Percentiles rank a stretch among this genome's conserved stretches.
phyloP scores from a whole-genome alignment of 2,888 invertebrate genomes.

The Margaritifera margaritifera region DNA sequence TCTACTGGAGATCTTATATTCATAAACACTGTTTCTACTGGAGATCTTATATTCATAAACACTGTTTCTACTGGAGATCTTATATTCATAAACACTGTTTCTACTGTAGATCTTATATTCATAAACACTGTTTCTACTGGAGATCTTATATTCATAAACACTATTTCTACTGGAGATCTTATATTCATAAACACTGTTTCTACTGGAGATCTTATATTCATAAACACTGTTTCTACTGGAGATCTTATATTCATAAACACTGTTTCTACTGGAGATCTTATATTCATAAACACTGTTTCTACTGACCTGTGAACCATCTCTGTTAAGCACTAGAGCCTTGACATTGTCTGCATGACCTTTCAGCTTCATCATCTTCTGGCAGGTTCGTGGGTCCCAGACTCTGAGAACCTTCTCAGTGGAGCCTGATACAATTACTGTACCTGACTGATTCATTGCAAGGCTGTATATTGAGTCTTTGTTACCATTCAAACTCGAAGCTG shows the following conservation, averaged over 20 bases:
- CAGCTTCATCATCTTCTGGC: slow-evolving; percentile 94
- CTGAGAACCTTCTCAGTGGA: slow-evolving; percentile 80
- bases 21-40: neutral
- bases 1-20: neutral
- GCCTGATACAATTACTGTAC: slow-evolving; percentile 95
- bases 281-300: neutral
- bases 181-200: too few relatives aligned
- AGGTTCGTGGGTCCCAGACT: slow-evolving; percentile 97
- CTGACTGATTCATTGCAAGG: slow-evolving; percentile 97
- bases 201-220: neutral
- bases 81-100: neutral
- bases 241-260: too few relatives aligned
- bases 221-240: neutral
- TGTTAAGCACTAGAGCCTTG: slow-evolving; percentile 92
- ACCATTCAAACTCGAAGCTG: slow-evolving; percentile 94
- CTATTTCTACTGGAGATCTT: too few relatives aligned
- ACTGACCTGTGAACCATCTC: slow-evolving; percentile 85
- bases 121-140: too few relatives aligned
- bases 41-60: too few relatives aligned
- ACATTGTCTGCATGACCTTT: slow-evolving; percentile 98
- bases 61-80: neutral
- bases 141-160: neutral
- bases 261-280: neutral
- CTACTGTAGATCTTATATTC: too few relatives aligned
- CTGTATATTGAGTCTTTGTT: slow-evolving; percentile 99